A percentile compares a stretch with the other conserved stretches of the same genome.
These are phyloP conservation scores for Siniperca obscura DNA, from an alignment of 2,797 vertebrate species.

Conservation along the genomic window DNA sequence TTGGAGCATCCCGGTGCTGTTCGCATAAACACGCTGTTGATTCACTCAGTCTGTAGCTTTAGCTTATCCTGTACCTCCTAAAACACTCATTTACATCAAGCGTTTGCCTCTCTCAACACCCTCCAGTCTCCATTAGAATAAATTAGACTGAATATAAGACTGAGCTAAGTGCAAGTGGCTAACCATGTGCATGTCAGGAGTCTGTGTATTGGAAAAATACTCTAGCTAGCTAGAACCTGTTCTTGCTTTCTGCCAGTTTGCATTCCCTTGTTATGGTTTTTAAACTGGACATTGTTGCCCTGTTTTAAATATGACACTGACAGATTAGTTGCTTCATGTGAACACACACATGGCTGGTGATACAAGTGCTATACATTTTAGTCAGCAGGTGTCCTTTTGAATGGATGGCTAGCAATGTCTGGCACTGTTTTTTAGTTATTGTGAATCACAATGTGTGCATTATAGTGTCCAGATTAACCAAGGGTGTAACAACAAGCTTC, in stretches of 20 bases:
- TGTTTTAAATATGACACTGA: not conserved
- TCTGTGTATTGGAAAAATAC: not conserved
- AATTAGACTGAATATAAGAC: not conserved
- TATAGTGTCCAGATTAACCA: too few relatives aligned
- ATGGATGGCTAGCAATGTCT: not conserved
- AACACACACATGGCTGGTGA: too few relatives aligned
- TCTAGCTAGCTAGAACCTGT: slow-evolving; percentile 24
- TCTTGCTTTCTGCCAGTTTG: slow-evolving; percentile 31
- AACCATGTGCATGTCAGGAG: slow-evolving; percentile 61
- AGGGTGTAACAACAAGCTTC: not conserved
- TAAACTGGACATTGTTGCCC: not conserved
- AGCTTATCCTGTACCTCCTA: not conserved
- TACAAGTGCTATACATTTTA: not conserved
- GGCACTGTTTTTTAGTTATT: not conserved
- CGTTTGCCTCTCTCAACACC: not conserved
- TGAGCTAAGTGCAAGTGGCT: slow-evolving; percentile 49
- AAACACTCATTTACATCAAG: not conserved
- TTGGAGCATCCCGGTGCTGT: slow-evolving; percentile 34
- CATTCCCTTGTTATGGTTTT: not conserved
- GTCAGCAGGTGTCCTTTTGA: slow-evolving; percentile 17
- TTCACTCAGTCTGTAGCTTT: slow-evolving; percentile 12
- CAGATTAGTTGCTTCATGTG: not conserved
- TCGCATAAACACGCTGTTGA: slow-evolving; percentile 28
- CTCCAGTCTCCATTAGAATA: not conserved
- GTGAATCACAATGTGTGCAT: not conserved